Conservation (phyloP, 2,113 vertebrate species). For the Peromyscus maniculatus region DNA sequence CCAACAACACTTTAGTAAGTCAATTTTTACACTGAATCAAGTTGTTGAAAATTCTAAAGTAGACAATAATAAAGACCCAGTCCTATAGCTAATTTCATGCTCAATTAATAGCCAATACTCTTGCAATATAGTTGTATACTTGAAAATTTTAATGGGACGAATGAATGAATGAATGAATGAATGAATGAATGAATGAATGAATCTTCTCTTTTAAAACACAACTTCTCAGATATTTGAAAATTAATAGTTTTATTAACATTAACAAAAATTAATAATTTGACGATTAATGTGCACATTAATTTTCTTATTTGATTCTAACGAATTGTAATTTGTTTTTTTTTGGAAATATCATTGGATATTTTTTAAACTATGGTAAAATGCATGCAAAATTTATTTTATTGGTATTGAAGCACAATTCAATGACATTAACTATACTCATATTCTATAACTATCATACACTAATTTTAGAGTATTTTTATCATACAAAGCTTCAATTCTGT, state of each 20-base stretch:
- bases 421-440: neutral
- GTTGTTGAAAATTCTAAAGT: slow-evolving; percentile 17
- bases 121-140: neutral
- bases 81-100: neutral
- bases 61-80: neutral
- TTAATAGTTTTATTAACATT: no score
- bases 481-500: neutral
- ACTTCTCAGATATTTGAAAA: neutral
- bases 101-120: neutral
- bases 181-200: neutral
- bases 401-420: neutral
- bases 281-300: neutral
- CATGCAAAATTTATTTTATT: neutral
- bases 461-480: neutral
- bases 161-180: neutral
- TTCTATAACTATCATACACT: neutral
- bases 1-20: neutral
- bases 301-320: neutral
- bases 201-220: neutral
- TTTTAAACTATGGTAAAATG: neutral
- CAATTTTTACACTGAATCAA: neutral
- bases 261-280: no score
- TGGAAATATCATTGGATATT: neutral
- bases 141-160: neutral
- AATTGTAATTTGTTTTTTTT: neutral